Conservation (phyloP, 2,113 vertebrate species). For the Triplophysa dalaica region DNA sequence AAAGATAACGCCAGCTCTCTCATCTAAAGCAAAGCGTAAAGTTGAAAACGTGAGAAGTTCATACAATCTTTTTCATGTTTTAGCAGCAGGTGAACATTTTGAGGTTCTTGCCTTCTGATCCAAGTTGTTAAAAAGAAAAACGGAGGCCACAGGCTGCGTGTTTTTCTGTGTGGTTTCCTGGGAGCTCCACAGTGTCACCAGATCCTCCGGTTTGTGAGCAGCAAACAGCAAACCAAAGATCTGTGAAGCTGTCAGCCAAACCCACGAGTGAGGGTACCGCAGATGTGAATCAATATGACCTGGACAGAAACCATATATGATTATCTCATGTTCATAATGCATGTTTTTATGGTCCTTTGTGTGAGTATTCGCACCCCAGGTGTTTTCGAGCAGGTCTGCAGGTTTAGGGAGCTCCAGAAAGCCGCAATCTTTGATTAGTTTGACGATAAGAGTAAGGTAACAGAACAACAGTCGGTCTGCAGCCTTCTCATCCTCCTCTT, state of each 20-base stretch:
- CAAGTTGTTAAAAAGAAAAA: constrained; percentile 77
- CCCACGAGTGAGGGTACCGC: constrained; percentile 92
- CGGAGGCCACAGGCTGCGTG: constrained; percentile 58
- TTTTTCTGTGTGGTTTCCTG: constrained; percentile 47
- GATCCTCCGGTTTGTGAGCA: constrained; percentile 81
- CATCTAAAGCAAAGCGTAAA: constrained; percentile 72
- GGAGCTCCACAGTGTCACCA: constrained; percentile 75
- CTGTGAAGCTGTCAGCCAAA: constrained; percentile 92
- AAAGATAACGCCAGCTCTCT: constrained; percentile 85
- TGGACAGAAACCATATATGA: constrained; percentile 51
- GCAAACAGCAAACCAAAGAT: constrained; percentile 92
- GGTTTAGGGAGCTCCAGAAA: constrained; percentile 78
- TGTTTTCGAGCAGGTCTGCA: constrained; percentile 69
- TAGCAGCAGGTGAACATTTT: not conserved
- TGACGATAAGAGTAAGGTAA: constrained; percentile 85
- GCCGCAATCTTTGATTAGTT: constrained; percentile 85
- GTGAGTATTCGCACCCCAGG: constrained; percentile 81
- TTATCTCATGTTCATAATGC: not conserved
- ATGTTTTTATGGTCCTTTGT: not conserved
- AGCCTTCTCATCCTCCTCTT: constrained; percentile 87
- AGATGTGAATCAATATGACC: constrained; percentile 87
- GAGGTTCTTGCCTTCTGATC: constrained; percentile 79
- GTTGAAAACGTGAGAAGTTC: not conserved
- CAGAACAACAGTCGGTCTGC: constrained; percentile 87
- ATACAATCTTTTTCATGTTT: not conserved